Conservation (phyloP, 2,113 vertebrate genomes). For the Anas platyrhynchos region DNA sequence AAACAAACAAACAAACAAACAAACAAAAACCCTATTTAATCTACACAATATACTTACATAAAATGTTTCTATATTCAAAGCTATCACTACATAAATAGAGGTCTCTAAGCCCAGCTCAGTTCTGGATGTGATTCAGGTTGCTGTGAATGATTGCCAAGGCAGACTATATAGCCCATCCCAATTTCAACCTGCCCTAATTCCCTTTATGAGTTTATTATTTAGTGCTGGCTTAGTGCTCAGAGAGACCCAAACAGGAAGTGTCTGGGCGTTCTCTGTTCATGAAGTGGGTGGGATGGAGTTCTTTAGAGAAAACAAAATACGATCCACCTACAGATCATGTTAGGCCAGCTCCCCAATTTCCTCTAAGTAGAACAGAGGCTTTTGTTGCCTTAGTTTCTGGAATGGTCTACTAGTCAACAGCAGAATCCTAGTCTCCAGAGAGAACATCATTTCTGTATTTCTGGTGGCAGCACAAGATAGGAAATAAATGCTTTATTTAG, state of each 20-base stretch:
- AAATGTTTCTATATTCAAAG: conserved; percentile 14
- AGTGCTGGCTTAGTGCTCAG: conserved; percentile 10
- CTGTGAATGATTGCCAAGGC: conserved; percentile 46
- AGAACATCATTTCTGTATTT: not conserved
- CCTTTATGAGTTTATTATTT: conserved; percentile 65
- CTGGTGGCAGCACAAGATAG: not conserved
- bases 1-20: no score
- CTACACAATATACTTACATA: not conserved
- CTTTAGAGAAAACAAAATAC: conserved; percentile 59
- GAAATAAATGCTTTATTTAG: not conserved
- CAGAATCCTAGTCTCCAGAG: conserved; percentile 13
- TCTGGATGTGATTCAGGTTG: conserved; percentile 49
- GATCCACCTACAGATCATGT: conserved; percentile 50
- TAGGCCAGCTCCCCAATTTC: conserved; percentile 42
- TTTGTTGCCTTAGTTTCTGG: conserved; percentile 58
- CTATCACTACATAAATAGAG: conserved; percentile 2
- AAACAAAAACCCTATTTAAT: not conserved
- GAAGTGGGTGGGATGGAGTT: conserved; percentile 46
- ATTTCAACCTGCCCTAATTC: conserved; percentile 52
- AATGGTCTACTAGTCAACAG: conserved; percentile 37
- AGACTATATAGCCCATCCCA: conserved; percentile 11
- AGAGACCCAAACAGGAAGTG: conserved; percentile 65
- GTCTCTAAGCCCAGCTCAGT: not conserved
- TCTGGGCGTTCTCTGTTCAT: conserved; percentile 55
- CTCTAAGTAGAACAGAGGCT: conserved; percentile 23